Evolutionary conservation across 2,797 vertebrate genomes (phyloP), one percentile per base, ranked within the genome.

Genomic region (Synanceia verrucosa): DNA sequence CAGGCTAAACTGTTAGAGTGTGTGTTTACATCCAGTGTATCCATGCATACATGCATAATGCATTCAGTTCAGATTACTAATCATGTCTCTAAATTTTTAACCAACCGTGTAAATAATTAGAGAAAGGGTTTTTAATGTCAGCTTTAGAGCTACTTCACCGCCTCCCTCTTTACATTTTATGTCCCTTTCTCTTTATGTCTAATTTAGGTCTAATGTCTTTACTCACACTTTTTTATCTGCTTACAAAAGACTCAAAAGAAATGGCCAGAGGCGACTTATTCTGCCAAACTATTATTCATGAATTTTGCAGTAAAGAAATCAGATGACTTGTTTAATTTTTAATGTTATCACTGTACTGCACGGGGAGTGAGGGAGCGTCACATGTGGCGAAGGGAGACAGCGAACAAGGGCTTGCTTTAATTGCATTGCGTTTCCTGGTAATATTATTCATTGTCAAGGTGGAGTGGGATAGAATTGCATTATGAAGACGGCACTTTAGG

Each of bases 361-460:
- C 37, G 65, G 75, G 73, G 77, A 65, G 65, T 26, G 24, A 43
- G 64, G 72, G 71, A 69, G 70, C 31, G 26, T 75, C 78, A 65
- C 75, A 58, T 84, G 89, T 87, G 85, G 76, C 58, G 68, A 74
- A 70, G 81, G 72, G 70, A 83, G 72, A 65, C 10, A n/a, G 60
- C 68, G 78, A 86, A 71, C 79, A 83, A 76, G 78, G 75, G 75
- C 46, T 74, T 48, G 74, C 78, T 88, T 89, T 89, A 91, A 92
- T 90, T 89, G 77, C 78, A 74, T 89, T 84, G 84, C 84, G 76
- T 89, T 90, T 89, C 83, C 79, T 73, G 61, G 74, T 88, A 85
- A 89, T 91, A 89, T 90, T 87, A 86, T 88, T 92, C 91, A 88
- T 87, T 88, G 89, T 91, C 90, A 88, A 89, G 81, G 87, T 88